Evolutionary conservation across 2,888 invertebrate species (phyloP).

Genomic region (Machimus atricapillus): DNA sequence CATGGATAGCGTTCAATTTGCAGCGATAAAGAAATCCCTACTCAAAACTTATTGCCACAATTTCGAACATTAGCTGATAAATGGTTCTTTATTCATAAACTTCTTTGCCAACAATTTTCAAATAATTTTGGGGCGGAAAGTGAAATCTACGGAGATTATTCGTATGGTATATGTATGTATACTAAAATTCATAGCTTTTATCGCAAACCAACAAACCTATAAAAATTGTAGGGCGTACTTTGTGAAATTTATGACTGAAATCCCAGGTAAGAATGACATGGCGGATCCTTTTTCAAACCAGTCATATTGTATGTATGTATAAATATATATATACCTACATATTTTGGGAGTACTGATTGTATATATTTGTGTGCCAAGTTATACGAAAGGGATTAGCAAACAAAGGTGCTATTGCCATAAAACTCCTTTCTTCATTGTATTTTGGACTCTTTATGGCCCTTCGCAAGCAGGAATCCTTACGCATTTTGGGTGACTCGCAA

Average conservation of each 20-base stretch:
- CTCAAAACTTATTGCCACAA: neutral
- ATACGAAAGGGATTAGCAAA: neutral
- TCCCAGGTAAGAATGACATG: neutral
- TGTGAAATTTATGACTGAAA: constrained; percentile 23
- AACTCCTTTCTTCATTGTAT: neutral
- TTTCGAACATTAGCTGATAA: neutral
- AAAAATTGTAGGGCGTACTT: constrained; percentile 15
- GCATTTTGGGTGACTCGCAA: neutral
- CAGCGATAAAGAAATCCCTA: no score
- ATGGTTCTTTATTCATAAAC: neutral
- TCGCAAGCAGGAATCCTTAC: neutral
- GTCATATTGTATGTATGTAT: neutral
- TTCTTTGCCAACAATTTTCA: neutral
- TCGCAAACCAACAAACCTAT: neutral
- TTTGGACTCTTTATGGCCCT: neutral
- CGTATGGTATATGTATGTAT: neutral
- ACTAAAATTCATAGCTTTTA: neutral
- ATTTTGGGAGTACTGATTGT: neutral
- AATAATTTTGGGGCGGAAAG: neutral
- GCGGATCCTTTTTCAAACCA: neutral
- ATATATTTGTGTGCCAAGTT: neutral
- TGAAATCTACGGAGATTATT: neutral
- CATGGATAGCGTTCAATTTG: no score
- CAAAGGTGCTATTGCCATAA: neutral
- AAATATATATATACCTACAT: no score